Evolutionary conservation across 2,797 vertebrate species (phyloP), one percentile per base, ranked within the genome.

Genomic region (Coregonus suidteri): DNA sequence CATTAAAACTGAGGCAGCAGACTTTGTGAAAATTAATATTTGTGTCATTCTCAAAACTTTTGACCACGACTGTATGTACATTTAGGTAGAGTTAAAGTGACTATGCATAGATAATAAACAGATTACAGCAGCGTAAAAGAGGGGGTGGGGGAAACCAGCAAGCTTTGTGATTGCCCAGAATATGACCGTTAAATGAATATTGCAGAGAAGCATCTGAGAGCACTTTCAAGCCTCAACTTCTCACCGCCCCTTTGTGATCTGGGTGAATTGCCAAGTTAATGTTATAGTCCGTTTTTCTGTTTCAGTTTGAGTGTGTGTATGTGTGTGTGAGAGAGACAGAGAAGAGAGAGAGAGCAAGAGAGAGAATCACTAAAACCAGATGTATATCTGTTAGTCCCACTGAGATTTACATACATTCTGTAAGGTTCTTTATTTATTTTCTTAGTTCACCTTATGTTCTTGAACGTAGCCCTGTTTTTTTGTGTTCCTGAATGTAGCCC

Each of bases 131-230:
- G 25, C 25, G 25, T 25, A 25, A 25, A 25, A 25, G 25, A 25
- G 25, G 25, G 25, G 25, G 25, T 25, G 25, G 25, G 25, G 25
- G 1, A 25, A 25, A 25, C 78, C 35, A 16, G 52, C 9, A 41
- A 77, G 78, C 2, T 77, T 35, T 82, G 79, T 76, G 71, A 52
- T 71, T 47, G 70, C 68, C 74, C 47, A 76, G 71, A 80, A 73
- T 41, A 68, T 84, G 81, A 81, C 77, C 82, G 83, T 70, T 79
- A 82, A 81, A 82, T 81, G 59, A 85, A 30, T 47, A 51, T 47
- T 35, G 64, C 64, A 70, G 67, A 73, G 69, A 41, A 16, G 70
- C 65, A 71, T 76, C 75, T 67, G 16, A 74, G 56, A 76, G 7
- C 47, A 52, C 64, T 71, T 78, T 87, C 68, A 80, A 77, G 77